Base-by-base conservation (phyloP, 53 echinoderm and acorn worm genomes). In the Temnopleurus reevesii region DNA sequence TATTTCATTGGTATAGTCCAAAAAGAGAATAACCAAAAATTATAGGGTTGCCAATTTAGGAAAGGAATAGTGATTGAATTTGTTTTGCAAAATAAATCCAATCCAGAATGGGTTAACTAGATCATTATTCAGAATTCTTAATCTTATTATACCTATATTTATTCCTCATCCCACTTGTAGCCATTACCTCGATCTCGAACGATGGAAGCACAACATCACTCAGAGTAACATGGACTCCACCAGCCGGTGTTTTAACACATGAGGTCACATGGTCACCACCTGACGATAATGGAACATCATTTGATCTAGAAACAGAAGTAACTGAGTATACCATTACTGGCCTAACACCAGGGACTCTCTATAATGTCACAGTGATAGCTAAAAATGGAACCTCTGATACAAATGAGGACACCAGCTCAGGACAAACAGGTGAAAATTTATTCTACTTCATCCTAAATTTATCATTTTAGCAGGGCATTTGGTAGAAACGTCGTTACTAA, bases 261-360 rank as follows among this genome's bases (percentile, higher is more conserved):
- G 55, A 8, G 36, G 83, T 83, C 38, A 83, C n/a, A 33, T 83
- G 83, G 83, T 55, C 21, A 33, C 56, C 0, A 8, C 1, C 57
- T 23, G 53, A 83, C 30, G 56, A 55, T 15, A 46, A 15, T 8
- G 0, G 3, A 10, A n/a, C 82, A 55, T 53, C 53, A 54, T n/a
- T 0, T 53, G 56, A 35, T 27, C 79, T 82, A n/a, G 4, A 7
- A 9, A 21, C 28, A 82, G 35, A 25, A 35, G 82, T 5, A 1
- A 5, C 18, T 47, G 31, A 17, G 27, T 21, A 82, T 51, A 30
- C 2, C 21, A 82, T 82, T 26, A 36, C 35, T 21, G 41, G 24
- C 13, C 29, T 82, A 18, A 82, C 82, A 54, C 28, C 57, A 36
- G 83, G 83, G 10, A 55, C 83, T n/a, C 83, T 83, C 9, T 83